Evolutionary conservation across 2,113 vertebrate genomes (phyloP), one percentile per base, ranked within the genome.

Genomic region (Cavia aperea): DNA sequence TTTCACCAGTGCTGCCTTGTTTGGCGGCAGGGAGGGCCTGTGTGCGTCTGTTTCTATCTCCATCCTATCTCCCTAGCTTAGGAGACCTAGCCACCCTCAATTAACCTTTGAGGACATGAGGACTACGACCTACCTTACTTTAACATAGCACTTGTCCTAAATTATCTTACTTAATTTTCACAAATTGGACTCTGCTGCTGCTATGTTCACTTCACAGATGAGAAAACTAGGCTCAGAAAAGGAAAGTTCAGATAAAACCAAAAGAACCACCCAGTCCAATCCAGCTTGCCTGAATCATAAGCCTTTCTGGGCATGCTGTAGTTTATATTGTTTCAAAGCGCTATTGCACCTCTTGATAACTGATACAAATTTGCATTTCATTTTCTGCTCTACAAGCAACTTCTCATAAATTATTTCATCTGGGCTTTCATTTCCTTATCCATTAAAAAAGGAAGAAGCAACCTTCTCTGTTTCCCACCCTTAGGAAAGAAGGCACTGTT

Each of bases 341-440:
- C 33, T 31, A 24, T 1, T 24, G 21, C 39, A 36, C 39, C 60
- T 5, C 4, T 70, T 4, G 9, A 14, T 65, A 36, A 56, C 31
- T 6, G 16, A 78, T 39, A 46, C 56, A 75, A 9, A 29, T 23
- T 16, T 79, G 68, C 63, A 1, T 54, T 70, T 79, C 43, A 60
- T 31, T 60, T 56, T 62, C 33, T 13, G 84, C 65, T 79, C 90
- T 58, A 68, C 12, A 6, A 36, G 7, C 33, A 39, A 65, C 12
- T n/a, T 89, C 21, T 18, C 49, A 23, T n/a, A 24, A 65, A 54
- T 33, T 79, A 78, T 89, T 72, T 82, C 65, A 26, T 89, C 86
- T 31, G 11, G 68, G 43, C 75, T 16, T 63, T 68, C n/a, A 63
- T 75, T 26, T 79, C 29, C 51, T 63, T 31, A 58, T 33, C 73